These are phyloP conservation scores for Heliconius eleuchia DNA, from an alignment of 1,140 invertebrate species.

Conservation along the genomic window DNA sequence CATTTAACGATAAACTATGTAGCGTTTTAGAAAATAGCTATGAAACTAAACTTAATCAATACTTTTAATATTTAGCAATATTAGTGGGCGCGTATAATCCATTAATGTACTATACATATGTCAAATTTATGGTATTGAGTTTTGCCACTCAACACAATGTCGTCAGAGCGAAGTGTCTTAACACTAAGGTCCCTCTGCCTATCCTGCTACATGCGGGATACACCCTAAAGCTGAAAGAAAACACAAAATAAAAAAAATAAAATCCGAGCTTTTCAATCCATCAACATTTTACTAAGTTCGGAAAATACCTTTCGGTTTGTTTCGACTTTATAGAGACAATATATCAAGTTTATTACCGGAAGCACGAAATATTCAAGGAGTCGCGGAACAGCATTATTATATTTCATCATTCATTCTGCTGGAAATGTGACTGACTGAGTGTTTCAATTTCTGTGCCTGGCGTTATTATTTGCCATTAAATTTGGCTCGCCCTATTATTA, in stretches of 20 bases:
- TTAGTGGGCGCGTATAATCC: neutral
- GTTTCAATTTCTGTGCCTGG: neutral
- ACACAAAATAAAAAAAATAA: too few species aligned
- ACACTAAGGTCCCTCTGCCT: too few species aligned
- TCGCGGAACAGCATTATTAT: neutral
- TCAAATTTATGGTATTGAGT: neutral
- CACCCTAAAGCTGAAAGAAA: too few species aligned
- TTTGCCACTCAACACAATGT: too few species aligned
- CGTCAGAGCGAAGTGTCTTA: too few species aligned
- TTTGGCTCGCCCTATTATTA: neutral
- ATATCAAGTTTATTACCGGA: constrained; percentile 4
- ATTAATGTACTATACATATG: neutral
- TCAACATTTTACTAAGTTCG: neutral
- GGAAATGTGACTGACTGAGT: neutral
- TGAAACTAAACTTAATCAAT: neutral
- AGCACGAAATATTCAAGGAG: constrained; percentile 7
- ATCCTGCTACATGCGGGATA: too few species aligned
- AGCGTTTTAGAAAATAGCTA: neutral
- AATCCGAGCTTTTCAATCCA: neutral
- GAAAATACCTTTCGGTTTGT: neutral
- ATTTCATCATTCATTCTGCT: neutral
- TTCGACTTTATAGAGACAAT: constrained; percentile 1
- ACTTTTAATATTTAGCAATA: neutral
- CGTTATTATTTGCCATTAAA: neutral
- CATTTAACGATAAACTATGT: neutral